These are phyloP conservation scores for Drosophila tripunctata DNA, from an alignment of 2,888 invertebrate species.

Conservation along the genomic window DNA sequence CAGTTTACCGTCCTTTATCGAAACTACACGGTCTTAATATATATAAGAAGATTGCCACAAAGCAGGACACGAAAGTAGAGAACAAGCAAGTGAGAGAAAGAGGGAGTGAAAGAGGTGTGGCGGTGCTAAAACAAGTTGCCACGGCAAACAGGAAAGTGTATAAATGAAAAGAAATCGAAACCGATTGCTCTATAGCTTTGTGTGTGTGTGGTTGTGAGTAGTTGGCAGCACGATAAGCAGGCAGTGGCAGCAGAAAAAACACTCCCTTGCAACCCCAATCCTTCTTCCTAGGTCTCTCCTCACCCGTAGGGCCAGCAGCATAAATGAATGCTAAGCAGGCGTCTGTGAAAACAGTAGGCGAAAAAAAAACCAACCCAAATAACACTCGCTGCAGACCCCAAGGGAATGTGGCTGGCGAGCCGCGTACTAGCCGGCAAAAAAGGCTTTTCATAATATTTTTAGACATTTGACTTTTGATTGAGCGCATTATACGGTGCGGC, in stretches of 20 bases:
- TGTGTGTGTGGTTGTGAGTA: background rate
- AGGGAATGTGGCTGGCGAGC: constrained; percentile 38
- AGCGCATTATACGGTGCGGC: constrained; percentile 71
- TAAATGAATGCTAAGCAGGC: constrained; percentile 78
- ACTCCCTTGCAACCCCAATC: no score
- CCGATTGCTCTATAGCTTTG: constrained; percentile 51
- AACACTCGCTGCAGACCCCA: constrained; percentile 18
- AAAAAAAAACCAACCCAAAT: constrained; percentile 15
- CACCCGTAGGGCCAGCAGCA: constrained; percentile 59
- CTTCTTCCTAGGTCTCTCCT: no score
- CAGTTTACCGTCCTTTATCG: no score
- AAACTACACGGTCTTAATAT: no score
- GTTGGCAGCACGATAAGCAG: constrained; percentile 61
- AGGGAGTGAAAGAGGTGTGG: constrained; percentile 11
- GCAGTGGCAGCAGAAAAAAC: constrained; percentile 13
- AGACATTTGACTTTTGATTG: constrained; percentile 80
- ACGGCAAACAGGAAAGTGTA: constrained; percentile 69
- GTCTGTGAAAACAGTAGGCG: constrained; percentile 31
- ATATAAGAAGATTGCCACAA: constrained; percentile 38
- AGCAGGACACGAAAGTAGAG: background rate
- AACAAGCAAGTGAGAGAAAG: background rate
- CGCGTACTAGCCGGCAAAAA: constrained; percentile 42
- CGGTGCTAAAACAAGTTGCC: constrained; percentile 31
- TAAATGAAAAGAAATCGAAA: constrained; percentile 80
- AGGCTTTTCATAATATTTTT: constrained; percentile 80